Base-by-base conservation (phyloP, 2,888 invertebrate species). In the Himalopsyche anomala region DNA sequence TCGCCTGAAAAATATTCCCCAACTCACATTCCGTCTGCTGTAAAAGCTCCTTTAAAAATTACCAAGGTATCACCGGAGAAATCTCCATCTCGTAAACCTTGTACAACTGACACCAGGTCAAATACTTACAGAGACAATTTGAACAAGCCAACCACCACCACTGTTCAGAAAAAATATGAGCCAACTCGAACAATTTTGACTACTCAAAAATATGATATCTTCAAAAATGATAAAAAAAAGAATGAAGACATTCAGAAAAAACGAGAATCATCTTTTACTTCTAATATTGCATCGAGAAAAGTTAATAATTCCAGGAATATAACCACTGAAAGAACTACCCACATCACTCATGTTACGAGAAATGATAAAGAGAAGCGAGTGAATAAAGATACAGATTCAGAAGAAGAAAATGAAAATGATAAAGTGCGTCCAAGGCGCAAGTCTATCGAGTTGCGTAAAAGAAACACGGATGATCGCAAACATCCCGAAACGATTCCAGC, bases 401-500 rank as follows among this genome's bases (percentile, higher is more conserved):
- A 87, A 17, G 83, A 84, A 17, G 86, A 87, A 83, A 36, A 38
- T 51, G 87, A 87, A 85, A 36, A 55, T 40, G 87, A 87, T 38
- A 54, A 36, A 82, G 85, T 87, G 85, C 85, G 86, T 54, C 81
- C 86, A 62, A 87, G 88, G 51, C 45, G 69, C 17, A 89, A 85
- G 40, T 82, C 62, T 69, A 38, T 80, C 19, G 88, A 88, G 62
- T n/a, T 81, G 12, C 81, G 83, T 6, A 81, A 81, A 84, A 86
- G 56, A 83, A 69, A 12, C 40, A 87, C 42, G 55, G 80, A 80
- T 81, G 84, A 88, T 87, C 62, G 83, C 80, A 51, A 89, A 90
- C 56, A 85, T 87, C 3, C 90, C 90, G 8, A 92, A 90, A 84
- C 42, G 90, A 62, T 90, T 91, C 0, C 93, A 94, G 9, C 90